phyloP scores from a whole-genome alignment of 2,797 vertebrate genomes.

The Xenops minutus region DNA sequence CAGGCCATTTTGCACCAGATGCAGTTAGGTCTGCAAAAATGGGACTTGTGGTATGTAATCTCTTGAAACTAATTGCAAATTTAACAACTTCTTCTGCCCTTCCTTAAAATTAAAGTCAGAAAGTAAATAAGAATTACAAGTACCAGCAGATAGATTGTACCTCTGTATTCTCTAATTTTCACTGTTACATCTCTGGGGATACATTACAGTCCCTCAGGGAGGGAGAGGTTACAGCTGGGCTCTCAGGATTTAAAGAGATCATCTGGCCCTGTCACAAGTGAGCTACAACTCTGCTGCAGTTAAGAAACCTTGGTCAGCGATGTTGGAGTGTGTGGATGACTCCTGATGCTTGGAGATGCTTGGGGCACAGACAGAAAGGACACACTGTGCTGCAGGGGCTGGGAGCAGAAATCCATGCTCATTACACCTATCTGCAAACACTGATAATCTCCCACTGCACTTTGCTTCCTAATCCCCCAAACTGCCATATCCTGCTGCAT shows the following conservation, averaged over 20 bases:
- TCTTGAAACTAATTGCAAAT: neutral
- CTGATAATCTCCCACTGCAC: neutral
- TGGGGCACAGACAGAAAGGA: neutral
- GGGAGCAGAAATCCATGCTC: neutral
- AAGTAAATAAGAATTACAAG: neutral
- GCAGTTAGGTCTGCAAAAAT: neutral
- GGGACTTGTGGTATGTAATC: neutral
- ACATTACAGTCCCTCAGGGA: neutral
- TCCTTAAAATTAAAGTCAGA: neutral
- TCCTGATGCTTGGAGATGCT: neutral
- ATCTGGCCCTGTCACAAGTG: neutral
- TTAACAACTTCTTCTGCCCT: neutral
- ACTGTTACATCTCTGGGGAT: neutral
- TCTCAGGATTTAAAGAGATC: neutral
- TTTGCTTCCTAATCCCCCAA: neutral
- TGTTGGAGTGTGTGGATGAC: neutral
- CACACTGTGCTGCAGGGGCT: neutral
- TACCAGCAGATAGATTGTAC: neutral
- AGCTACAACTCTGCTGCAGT: neutral
- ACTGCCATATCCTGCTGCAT: neutral
- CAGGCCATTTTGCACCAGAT: neutral
- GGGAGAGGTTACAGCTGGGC: neutral
- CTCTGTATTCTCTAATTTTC: neutral
- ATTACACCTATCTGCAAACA: neutral
- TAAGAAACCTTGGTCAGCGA: neutral